Base-by-base conservation (phyloP, 1,140 invertebrate species). In the Phymorhynchus buccinoides region DNA sequence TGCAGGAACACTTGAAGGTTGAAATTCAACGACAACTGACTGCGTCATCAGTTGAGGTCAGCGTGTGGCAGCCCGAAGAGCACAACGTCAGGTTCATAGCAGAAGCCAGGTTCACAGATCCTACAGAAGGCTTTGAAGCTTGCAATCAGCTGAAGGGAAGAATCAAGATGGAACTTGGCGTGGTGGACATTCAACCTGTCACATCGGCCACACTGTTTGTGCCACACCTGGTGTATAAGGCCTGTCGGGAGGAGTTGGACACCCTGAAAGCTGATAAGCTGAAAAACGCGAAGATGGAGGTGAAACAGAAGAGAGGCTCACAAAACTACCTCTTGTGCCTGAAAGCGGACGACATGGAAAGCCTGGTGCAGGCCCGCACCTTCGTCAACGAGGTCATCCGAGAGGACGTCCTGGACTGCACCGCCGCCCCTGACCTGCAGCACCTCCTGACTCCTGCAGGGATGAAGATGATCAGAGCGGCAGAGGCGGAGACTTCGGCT, bases 61-160 rank as follows among this genome's bases (percentile, higher is more conserved):
- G 83, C 44, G 32, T 90, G 0, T n/a, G 30, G 37, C 73, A 78
- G 39, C 56, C 87, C 18, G 62, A 71, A 56, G 71, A 71, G 48
- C 35, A 56, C 18, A 71, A 84, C 62, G 30, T 83, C 1, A 86
- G n/a, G 1, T 87, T 66, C 32, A 0, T 78, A 6, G 90, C 86
- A 9, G 88, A 86, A 73, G 89, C 88, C 9, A 66, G 77, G 4
- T 91, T 90, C 83, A 84, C 84, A 1, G 86, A 90, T n/a, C 84
- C 88, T 27, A 81, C 88, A 30, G 86, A 87, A 68, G 89, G 89
- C 1, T 66, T 87, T 32, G 80, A 52, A 27, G 89, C 87, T 1
- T 90, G 84, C n/a, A 35, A 42, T 12, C 44, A 30, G 4, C 80
- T 88, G 16, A 39, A 75, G 41, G 42, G 77, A 32, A 84, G 30